Percentiles rank a stretch among this genome's conserved stretches.
Evolutionary conservation across 2,797 vertebrate genomes (phyloP).

Genomic region (Oryzias dopingdopingensis): DNA sequence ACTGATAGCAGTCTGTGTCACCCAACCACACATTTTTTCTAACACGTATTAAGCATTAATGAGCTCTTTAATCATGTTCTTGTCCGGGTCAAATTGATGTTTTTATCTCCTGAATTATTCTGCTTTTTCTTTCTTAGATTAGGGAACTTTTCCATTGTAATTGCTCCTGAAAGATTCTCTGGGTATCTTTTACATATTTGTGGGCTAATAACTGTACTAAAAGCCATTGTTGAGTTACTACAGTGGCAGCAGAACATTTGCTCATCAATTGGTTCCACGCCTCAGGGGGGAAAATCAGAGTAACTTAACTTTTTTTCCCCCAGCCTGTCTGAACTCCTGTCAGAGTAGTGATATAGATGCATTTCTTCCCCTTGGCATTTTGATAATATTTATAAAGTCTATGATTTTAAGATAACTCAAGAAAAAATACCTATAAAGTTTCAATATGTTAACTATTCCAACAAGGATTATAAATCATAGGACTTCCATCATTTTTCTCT

Average conservation of each 20-base stretch:
- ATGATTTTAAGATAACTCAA: too few species aligned
- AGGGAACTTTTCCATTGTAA: slow-evolving; percentile 10
- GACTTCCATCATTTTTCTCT: too few species aligned
- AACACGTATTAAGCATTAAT: too few species aligned
- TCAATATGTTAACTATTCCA: too few species aligned
- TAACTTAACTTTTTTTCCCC: slow-evolving; percentile 15
- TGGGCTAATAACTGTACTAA: slow-evolving; percentile 34
- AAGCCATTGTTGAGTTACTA: slow-evolving; percentile 13
- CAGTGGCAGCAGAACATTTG: slow-evolving; percentile 19
- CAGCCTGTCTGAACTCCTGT: not conserved
- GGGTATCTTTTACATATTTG: slow-evolving; percentile 28
- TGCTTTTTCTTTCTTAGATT: not conserved
- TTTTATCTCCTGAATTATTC: not conserved
- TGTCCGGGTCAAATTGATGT: not conserved
- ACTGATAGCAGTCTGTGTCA: not conserved
- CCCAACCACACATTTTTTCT: too few species aligned
- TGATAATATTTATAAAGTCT: too few species aligned
- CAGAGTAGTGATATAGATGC: too few species aligned
- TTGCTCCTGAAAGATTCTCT: slow-evolving; percentile 30
- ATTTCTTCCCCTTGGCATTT: too few species aligned
- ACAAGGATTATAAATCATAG: too few species aligned
- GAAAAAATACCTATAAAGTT: too few species aligned
- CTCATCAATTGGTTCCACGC: slow-evolving; percentile 27
- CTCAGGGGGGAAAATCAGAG: not conserved
- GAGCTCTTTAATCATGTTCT: too few species aligned